phyloP scores from a whole-genome alignment of 2,797 vertebrate genomes.

The Platyrinchus mystaceus region DNA sequence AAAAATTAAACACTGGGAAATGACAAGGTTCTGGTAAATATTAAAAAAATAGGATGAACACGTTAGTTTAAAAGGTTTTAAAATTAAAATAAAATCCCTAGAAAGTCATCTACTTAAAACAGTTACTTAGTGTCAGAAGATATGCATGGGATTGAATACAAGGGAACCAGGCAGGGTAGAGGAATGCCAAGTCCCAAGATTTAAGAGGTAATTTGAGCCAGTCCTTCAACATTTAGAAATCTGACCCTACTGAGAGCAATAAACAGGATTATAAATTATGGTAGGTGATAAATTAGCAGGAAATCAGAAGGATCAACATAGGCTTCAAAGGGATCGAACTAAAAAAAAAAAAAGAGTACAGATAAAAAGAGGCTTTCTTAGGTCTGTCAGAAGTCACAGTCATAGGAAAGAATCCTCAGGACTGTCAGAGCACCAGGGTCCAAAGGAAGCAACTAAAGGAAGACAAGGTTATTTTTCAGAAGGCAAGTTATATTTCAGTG shows the following conservation, averaged over 20 bases:
- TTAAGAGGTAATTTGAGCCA: constrained; percentile 56
- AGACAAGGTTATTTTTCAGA: not conserved
- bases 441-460: not conserved
- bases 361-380: constrained; percentile 1
- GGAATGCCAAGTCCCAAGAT: constrained; percentile 38
- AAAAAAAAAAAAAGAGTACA: not conserved
- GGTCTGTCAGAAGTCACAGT: not conserved
- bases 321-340: constrained; percentile 7
- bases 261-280: constrained; percentile 61
- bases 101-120: not conserved
- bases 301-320: constrained; percentile 48
- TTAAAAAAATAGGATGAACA: not conserved
- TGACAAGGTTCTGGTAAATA: not conserved
- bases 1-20: not conserved
- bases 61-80: not conserved
- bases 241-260: constrained; percentile 42
- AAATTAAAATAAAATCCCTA: not conserved
- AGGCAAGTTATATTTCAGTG: not conserved
- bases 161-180: not conserved
- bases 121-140: not conserved
- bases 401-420: not conserved
- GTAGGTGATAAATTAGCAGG: constrained; percentile 58
- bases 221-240: constrained; percentile 51
- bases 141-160: not conserved
- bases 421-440: not conserved